phyloP scores from a whole-genome alignment of 2,888 invertebrate species.

The Catocala sponsa region DNA sequence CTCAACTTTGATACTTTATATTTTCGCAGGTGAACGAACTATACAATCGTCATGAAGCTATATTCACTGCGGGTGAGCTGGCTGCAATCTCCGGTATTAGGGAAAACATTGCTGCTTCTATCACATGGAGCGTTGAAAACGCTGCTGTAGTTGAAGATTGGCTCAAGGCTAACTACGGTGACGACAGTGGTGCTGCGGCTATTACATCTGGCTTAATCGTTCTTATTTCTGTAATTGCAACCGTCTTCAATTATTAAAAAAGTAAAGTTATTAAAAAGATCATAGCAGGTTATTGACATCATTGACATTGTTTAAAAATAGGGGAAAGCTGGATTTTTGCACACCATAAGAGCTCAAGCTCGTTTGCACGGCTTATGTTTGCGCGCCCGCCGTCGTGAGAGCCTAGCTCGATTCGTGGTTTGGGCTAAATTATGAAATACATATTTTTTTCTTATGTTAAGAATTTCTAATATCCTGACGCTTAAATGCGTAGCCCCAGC shows the following conservation, averaged over 20 bases:
- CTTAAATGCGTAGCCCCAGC: too few relatives aligned
- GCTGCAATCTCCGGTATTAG: slow-evolving; percentile 70
- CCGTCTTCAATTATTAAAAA: slow-evolving; percentile 57
- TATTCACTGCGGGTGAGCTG: slow-evolving; percentile 74
- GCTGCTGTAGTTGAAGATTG: slow-evolving; percentile 65
- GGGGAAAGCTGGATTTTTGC: too few relatives aligned
- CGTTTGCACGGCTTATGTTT: too few relatives aligned
- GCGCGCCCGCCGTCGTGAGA: too few relatives aligned
- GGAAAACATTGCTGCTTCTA: slow-evolving; percentile 77
- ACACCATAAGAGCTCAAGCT: too few relatives aligned
- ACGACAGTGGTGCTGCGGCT: slow-evolving; percentile 55
- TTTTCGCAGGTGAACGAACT: slow-evolving; percentile 66
- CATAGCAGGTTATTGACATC: too few relatives aligned
- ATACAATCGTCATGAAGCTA: slow-evolving; percentile 54
- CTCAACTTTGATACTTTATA: not conserved
- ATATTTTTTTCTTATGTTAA: too few relatives aligned
- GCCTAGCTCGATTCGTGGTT: too few relatives aligned
- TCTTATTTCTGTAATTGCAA: slow-evolving; percentile 59
- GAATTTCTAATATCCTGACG: too few relatives aligned
- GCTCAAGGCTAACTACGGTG: slow-evolving; percentile 63
- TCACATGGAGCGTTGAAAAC: slow-evolving; percentile 71
- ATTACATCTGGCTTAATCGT: slow-evolving; percentile 66
- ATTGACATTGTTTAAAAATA: too few relatives aligned
- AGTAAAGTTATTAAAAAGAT: not conserved
- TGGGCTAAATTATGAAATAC: too few relatives aligned